Evolutionary conservation across 1,140 invertebrate genomes (phyloP), one percentile per base, ranked within the genome.

Genomic region (Hycleus cichorii): DNA sequence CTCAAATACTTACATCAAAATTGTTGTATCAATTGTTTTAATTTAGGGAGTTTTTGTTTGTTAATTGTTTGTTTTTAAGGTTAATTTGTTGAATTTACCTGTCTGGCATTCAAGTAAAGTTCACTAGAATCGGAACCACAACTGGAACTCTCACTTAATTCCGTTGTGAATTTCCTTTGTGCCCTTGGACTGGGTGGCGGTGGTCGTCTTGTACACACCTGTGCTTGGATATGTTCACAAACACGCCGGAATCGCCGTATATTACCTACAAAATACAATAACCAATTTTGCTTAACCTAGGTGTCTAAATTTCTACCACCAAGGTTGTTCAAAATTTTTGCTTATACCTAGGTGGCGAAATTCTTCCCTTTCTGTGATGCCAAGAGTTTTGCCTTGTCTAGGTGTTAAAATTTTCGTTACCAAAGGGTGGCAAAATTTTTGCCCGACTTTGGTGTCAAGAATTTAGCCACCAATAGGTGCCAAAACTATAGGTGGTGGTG

Each of bases 141-240:
- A 44, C 87, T 89, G 18, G 87, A 89, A 71, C 87, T 90, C 68
- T 91, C 89, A 68, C 84, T 83, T 67, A 90, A 75, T 70, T 90
- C 81, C 38, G 83, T 74, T 45, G 84, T 75, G 69, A 87, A 86
- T 69, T 88, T 84, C 59, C 77, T 63, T 39, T 78, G 77, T 4
- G 87, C 85, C 49, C 86, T 71, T 3, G 89, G 89, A 64, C 88
- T 90, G 8, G 85, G 83, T 4, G 85, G 83, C 4, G 85, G 83
- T 5, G 85, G 78, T 52, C 87, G 80, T 44, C 77, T 78, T 3
- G 81, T 79, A 12, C 80, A 91, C 43, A 95, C 89, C 67, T 93
- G 90, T 3, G 88, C 85, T 73, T 97, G 94, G 58, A 97, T 93
- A 73, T 96, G 92, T 75, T 98, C 95, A 77, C 94, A 97, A 50